Percentiles rank a stretch among this genome's conserved stretches.
Evolutionary conservation across 1,140 invertebrate genomes (phyloP).

Genomic region (Drosophila paulistorum): DNA sequence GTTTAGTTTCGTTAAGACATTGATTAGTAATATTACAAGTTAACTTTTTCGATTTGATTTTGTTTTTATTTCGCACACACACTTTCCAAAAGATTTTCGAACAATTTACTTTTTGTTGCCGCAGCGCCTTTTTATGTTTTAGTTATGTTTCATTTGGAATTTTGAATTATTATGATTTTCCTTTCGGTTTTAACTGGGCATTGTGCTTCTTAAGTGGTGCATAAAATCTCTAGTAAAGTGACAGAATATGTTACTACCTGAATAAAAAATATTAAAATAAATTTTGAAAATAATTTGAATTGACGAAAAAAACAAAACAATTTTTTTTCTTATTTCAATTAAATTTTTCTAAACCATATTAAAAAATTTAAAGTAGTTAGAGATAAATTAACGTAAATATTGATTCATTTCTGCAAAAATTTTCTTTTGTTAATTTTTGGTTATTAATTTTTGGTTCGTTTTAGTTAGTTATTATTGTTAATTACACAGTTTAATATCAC

Average conservation of each 20-base stretch:
- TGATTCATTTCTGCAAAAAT: neutral
- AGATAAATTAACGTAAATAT: no score
- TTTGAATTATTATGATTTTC: constrained; percentile 15
- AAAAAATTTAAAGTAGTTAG: no score
- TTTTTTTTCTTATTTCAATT: neutral
- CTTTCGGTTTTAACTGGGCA: constrained; percentile 4
- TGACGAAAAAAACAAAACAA: neutral
- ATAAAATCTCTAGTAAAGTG: constrained; percentile 1
- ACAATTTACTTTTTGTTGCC: constrained; percentile 55
- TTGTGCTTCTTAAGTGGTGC: neutral
- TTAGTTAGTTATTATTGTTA: constrained; percentile 2
- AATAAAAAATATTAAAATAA: neutral
- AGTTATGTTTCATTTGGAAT: constrained; percentile 48
- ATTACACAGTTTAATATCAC: constrained; percentile 23
- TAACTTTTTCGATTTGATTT: constrained; percentile 28
- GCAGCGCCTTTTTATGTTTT: constrained; percentile 64
- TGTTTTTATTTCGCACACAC: constrained; percentile 17
- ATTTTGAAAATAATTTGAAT: constrained; percentile 6
- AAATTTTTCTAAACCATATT: neutral
- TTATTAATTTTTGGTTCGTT: constrained; percentile 12
- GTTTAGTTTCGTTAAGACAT: constrained; percentile 34
- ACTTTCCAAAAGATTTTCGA: constrained; percentile 28
- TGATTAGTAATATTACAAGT: constrained; percentile 14
- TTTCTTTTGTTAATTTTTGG: constrained; percentile 5
- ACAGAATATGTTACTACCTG: neutral